Base-by-base conservation (phyloP, 2,797 vertebrate genomes). In the Ptychobarbus kaznakovi region DNA sequence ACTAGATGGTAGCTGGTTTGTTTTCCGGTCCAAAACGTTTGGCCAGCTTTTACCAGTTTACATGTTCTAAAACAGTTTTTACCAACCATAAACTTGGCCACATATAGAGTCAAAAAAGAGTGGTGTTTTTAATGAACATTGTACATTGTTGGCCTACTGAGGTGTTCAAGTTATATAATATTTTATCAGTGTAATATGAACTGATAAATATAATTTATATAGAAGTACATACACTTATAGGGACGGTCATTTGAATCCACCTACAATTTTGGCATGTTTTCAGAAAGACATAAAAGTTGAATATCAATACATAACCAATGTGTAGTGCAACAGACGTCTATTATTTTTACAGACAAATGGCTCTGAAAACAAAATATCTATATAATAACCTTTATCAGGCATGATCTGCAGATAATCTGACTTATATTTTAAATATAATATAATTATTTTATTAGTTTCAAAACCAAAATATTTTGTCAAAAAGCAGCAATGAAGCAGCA, bases 1-100 rank as follows among this genome's bases (percentile, higher is more conserved):
- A 78, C 53, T 38, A 61, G 35, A 78, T 78, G 53, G 22, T 25
- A 61, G 38, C 56, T 79, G 15, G 32, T 25, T 77, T 77, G 32
- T 63, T 58, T 51, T 46, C 44, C 58, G 32, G 8, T 63, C 56
- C 56, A 42, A 63, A 13, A 78, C 7, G 13, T 15, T 28, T 11
- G n/a, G 18, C 11, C 20, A 38, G 28, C 73, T 22, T 49, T 61
- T 78, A 61, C 38, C 22, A 42, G 56, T n/a, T 78, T 9, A 40
- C 32, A 1, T 58, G 9, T 78, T 25, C 13, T 77, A 40, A 76
- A 40, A n/a, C 12, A 56, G 16, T 22, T 66, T 66, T 66, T 38
- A 74, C 9, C 25, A 32, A 74, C 65, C 9, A 56, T 76, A 56
- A 76, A 76, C 6, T 6, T 51, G 51, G 18, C 28, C 18, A 76